A percentile compares a stretch with the other conserved stretches of the same genome.
phyloP scores from a whole-genome alignment of 2,888 invertebrate genomes.

The Onchidella celtica region DNA sequence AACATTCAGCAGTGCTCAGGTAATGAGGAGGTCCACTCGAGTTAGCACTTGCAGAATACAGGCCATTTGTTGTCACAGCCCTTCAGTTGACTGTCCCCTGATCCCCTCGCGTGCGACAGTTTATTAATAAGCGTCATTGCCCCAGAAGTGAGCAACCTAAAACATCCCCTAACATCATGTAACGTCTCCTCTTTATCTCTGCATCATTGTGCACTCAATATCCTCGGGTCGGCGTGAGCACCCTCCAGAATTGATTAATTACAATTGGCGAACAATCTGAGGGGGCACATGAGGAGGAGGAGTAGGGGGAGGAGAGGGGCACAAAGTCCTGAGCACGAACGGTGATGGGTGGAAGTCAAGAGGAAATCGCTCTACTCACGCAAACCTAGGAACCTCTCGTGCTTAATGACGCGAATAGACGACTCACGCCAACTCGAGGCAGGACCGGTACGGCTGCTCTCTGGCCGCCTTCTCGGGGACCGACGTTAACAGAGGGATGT shows the following conservation, averaged over 20 bases:
- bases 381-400: conserved; percentile 30
- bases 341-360: conserved; percentile 34
- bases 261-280: conserved; percentile 36
- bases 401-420: conserved; percentile 39
- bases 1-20: too few species aligned
- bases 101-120: conserved; percentile 12
- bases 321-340: conserved; percentile 19
- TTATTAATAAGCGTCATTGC: conserved; percentile 11
- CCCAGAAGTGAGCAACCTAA: conserved; percentile 14
- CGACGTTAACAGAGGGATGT: too few species aligned
- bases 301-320: too few species aligned
- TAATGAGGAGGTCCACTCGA: too few species aligned
- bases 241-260: conserved; percentile 40
- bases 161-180: conserved; percentile 32
- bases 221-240: conserved; percentile 29
- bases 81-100: too few species aligned
- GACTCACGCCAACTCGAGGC: neutral
- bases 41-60: too few species aligned
- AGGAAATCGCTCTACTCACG: conserved; percentile 37
- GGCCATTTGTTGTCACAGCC: too few species aligned
- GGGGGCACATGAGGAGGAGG: too few species aligned
- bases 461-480: too few species aligned
- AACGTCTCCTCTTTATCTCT: conserved; percentile 35
- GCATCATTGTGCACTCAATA: conserved; percentile 16
- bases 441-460: too few species aligned